phyloP scores from a whole-genome alignment of 2,113 vertebrate species.

The Ptychochromis oligacanthus region DNA sequence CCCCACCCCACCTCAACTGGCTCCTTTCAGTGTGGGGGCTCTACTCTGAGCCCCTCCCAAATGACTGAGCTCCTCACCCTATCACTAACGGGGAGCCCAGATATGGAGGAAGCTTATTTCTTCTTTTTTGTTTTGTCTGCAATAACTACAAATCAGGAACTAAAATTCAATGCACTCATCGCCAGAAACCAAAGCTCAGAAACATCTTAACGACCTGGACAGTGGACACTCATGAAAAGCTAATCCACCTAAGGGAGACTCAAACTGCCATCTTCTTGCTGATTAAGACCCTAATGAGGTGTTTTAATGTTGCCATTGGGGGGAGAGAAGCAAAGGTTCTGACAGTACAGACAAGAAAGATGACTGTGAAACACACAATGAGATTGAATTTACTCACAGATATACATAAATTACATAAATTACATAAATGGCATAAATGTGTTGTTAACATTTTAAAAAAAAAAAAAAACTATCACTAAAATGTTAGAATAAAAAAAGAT shows the following conservation, averaged over 20 bases:
- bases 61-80: not conserved
- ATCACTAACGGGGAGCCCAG: not conserved
- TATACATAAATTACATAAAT: not conserved
- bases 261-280: not conserved
- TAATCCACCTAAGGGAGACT: not conserved
- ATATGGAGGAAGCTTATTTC: too few species aligned
- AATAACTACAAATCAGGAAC: not conserved
- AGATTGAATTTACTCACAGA: not conserved
- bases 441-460: not conserved
- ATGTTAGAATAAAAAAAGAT: too few species aligned
- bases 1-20: not conserved
- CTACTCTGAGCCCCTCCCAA: not conserved
- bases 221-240: not conserved
- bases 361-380: not conserved
- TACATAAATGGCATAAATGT: not conserved
- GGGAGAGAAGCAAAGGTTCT: not conserved
- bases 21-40: not conserved
- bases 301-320: too few species aligned
- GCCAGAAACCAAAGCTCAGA: not conserved
- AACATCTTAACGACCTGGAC: not conserved
- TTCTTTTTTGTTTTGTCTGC: too few species aligned
- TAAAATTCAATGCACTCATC: not conserved
- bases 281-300: not conserved
- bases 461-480: not conserved
- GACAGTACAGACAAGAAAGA: not conserved